Evolutionary conservation across 2,888 invertebrate species (phyloP), one percentile per base, ranked within the genome.

Genomic region (Sphinx pinastri): DNA sequence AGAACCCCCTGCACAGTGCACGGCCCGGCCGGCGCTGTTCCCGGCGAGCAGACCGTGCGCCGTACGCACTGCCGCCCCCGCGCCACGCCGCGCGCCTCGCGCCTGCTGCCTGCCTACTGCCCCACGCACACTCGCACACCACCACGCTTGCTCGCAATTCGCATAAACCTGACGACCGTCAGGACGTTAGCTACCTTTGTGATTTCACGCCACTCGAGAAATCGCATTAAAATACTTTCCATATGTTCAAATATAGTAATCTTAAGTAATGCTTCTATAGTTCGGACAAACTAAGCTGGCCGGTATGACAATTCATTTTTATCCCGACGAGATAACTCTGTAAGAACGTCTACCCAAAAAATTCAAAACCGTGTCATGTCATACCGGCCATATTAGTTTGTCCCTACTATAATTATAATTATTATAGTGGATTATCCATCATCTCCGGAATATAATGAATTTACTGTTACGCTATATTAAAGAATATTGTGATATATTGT

Each of bases 1-100:
- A 70, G 72, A 77, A 76, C 80, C 78, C 79, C 75, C 67, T 55
- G 66, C 47, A 67, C 59, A 54, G 67, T 57, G 7, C 38, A 8
- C 38, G 38, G 38, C 38, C 38, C 38, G 38, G 38, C 38, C 38
- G 60, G 60, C 63, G 13, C 19, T 52, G 70, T 70, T 67, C 67
- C 70, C 52, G 67, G 25, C 49, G 69, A 12, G 51, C 45, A 49
- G 74, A 59, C 54, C 69, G 70, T 75, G 59, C 75, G 70, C 73
- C 52, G 25, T n/a, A 58, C 47, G 47, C 58, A 58, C 38, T 19
- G 68, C 68, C 55, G 55, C 31, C 58, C 58, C 25, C 58, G 31
- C 58, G 14, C 7, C 45, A 10, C 58, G 38, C 10, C 11, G 51
- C 51, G 12, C 1, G 12, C 57, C 19, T 25, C 16, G 14, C 38